Conservation (phyloP, 2,113 vertebrate genomes). For the Chloebia gouldiae region DNA sequence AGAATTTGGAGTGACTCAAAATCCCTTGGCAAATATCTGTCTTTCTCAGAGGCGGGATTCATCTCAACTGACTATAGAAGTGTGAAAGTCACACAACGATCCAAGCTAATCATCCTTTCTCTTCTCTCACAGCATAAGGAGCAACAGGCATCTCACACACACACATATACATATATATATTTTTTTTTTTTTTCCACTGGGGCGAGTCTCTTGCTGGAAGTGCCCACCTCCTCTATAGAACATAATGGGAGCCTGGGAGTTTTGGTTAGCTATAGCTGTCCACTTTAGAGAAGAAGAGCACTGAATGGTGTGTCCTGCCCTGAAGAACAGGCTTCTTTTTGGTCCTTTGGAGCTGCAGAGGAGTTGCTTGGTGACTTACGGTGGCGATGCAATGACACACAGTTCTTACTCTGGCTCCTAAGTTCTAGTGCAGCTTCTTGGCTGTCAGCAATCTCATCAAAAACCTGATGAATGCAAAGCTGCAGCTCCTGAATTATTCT, state of each 20-base stretch:
- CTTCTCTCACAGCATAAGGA: background rate
- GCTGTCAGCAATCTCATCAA: background rate
- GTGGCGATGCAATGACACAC: background rate
- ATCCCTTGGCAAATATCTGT: background rate
- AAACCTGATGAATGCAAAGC: background rate
- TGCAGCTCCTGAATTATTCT: background rate
- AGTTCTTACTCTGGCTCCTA: background rate
- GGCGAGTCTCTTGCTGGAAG: background rate
- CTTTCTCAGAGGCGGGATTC: background rate
- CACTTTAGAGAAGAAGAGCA: background rate
- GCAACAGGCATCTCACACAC: background rate
- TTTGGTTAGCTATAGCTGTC: background rate
- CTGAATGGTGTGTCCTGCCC: background rate
- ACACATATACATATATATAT: background rate
- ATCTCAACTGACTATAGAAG: background rate
- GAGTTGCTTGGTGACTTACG: accelerated
- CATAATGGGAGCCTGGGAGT: background rate
- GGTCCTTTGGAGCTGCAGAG: background rate
- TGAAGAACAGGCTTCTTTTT: background rate
- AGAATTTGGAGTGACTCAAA: conserved; percentile 6
- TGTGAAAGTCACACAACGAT: background rate
- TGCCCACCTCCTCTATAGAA: background rate
- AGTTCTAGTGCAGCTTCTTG: background rate
- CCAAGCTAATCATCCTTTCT: background rate
- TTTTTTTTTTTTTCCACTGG: too few species aligned